Evolutionary conservation across 2,113 vertebrate genomes (phyloP), one percentile per base, ranked within the genome.

Genomic region (Ochotona curzoniae): DNA sequence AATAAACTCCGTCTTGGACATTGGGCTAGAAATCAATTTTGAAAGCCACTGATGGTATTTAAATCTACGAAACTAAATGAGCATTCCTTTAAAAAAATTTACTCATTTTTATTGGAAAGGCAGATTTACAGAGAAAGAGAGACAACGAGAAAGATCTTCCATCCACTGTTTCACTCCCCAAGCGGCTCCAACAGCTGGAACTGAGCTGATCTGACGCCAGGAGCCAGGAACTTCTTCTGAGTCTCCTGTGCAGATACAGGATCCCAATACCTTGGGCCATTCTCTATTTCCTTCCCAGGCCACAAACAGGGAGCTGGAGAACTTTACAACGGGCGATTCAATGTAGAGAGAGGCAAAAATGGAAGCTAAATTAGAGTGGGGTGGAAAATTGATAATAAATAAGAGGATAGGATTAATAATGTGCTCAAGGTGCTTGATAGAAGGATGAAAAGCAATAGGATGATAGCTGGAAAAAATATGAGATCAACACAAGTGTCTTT

Each of bases 291-390:
- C n/a, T n/a, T n/a, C n/a, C n/a, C n/a, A n/a, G n/a, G n/a, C n/a
- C n/a, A n/a, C n/a, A n/a, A n/a, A n/a, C n/a, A n/a, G n/a, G n/a
- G n/a, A n/a, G n/a, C n/a, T n/a, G n/a, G 66, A 93, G 54, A 57
- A 15, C 38, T 63, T 86, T 14, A 67, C 87, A 79, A 93, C 78
- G 74, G 35, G 17, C 54, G n/a, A 91, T 79, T 79, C 32, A 69
- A 15, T 51, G 30, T 38, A 86, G 38, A 89, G 69, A 86, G 38
- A 89, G 75, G 60, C 69, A 30, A 78, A 83, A 89, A 86, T 1
- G 17, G 49, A 82, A 89, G 18, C 25, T 47, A 47, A 28, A 79
- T 86, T 76, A 60, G 84, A 86, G 73, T 7, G n/a, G 5, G 54
- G 26, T 35, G 21, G 94, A 86, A 49, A 85, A 85, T 83, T 84